A percentile compares a stretch with the other conserved stretches of the same genome.
These are phyloP conservation scores for Meleagris gallopavo DNA, from an alignment of 2,113 vertebrate species.

Conservation along the genomic window DNA sequence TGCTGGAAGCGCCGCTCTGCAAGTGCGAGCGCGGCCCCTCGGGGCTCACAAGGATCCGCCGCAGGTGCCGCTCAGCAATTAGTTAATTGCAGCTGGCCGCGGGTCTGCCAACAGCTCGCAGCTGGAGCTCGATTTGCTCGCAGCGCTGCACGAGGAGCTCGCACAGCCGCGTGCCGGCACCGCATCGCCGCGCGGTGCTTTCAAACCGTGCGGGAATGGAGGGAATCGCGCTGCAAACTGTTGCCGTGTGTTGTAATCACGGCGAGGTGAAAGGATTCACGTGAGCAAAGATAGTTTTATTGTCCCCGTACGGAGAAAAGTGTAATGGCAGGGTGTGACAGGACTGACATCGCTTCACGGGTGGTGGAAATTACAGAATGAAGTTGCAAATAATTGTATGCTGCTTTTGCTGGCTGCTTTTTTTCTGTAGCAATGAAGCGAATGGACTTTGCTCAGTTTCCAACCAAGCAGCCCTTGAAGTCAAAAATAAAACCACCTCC, in stretches of 20 bases:
- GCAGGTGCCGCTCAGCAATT: neutral
- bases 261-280: constrained; percentile 54
- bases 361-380: neutral
- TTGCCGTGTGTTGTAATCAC: too few relatives aligned
- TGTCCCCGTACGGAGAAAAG: constrained; percentile 4
- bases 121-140: neutral
- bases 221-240: neutral
- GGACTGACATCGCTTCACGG: neutral
- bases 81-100: neutral
- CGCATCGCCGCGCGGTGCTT: too few relatives aligned
- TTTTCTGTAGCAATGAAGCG: neutral
- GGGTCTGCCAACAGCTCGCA: neutral
- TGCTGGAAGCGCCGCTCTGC: too few relatives aligned
- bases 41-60: too few relatives aligned
- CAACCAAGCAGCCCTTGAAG: neutral
- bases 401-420: neutral
- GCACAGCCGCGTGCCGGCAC: too few relatives aligned
- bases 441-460: constrained; percentile 16
- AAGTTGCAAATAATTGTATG: neutral
- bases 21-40: too few relatives aligned
- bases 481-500: neutral
- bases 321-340: neutral
- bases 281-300: neutral
- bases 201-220: too few relatives aligned
- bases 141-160: too few relatives aligned